Percentiles rank a stretch among this genome's conserved stretches.
phyloP scores from a whole-genome alignment of 37 sponge, comb jelly and placozoan species.

The Eunapius fragilis region DNA sequence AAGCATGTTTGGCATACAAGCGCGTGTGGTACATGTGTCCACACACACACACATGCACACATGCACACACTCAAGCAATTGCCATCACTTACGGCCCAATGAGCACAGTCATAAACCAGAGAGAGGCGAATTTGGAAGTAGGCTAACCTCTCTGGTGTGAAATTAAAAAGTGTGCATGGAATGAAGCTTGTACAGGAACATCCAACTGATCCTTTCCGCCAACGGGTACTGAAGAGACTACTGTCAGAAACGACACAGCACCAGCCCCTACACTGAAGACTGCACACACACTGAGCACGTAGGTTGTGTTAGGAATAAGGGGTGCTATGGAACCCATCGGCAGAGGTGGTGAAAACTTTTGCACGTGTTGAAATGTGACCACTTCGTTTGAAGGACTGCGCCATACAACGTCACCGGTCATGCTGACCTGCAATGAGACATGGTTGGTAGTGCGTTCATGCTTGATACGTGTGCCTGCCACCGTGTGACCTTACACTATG shows the following conservation, averaged over 20 bases:
- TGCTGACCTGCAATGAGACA: background rate
- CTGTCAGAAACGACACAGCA: background rate
- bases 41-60: too few species aligned
- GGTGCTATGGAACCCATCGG: background rate
- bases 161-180: too few species aligned
- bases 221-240: background rate
- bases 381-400: background rate
- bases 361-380: background rate
- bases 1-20: too few species aligned
- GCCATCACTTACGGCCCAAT: slow-evolving; percentile 16
- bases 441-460: too few species aligned
- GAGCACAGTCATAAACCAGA: slow-evolving; percentile 11
- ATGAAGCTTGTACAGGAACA: too few species aligned
- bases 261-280: background rate
- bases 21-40: too few species aligned
- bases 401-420: background rate
- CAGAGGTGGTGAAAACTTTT: background rate
- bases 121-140: slow-evolving; percentile 27
- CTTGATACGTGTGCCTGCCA: too few species aligned
- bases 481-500: too few species aligned
- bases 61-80: background rate
- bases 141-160: slow-evolving; percentile 16
- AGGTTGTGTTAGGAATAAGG: slow-evolving; percentile 18
- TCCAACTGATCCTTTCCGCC: background rate
- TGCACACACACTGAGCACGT: slow-evolving; percentile 31